Conservation (phyloP, 2,113 vertebrate species). For the Motacilla tschutschensis region DNA sequence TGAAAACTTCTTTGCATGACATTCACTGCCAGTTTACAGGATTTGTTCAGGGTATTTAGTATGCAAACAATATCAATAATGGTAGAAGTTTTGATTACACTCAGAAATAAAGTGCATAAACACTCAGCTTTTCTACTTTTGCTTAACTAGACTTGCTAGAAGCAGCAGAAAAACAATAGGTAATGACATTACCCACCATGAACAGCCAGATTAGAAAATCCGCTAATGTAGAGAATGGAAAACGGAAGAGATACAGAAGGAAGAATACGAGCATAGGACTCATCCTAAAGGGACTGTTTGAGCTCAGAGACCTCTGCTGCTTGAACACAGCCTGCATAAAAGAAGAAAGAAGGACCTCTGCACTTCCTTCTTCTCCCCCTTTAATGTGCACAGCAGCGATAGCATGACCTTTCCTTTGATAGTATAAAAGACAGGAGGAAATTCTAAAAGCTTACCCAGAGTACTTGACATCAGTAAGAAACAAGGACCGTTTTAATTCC, state of each 20-base stretch:
- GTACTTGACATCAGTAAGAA: background rate
- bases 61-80: background rate
- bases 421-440: background rate
- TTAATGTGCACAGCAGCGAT: background rate
- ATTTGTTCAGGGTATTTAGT: background rate
- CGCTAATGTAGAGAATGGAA: background rate
- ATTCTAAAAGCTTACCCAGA: background rate
- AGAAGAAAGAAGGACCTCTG: background rate
- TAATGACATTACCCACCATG: background rate
- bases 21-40: background rate
- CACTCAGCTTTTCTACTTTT: background rate
- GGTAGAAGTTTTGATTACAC: background rate
- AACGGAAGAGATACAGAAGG: background rate
- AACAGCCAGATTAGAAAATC: background rate
- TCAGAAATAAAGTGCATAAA: background rate
- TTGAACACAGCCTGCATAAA: background rate
- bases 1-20: background rate
- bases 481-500: background rate
- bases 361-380: background rate
- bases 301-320: background rate
- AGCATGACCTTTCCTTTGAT: background rate
- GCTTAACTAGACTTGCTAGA: background rate
- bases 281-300: background rate
- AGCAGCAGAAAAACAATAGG: background rate
- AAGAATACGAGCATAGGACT: background rate